phyloP scores from a whole-genome alignment of 1,140 invertebrate species.

The Aphelinus atriplicis region DNA sequence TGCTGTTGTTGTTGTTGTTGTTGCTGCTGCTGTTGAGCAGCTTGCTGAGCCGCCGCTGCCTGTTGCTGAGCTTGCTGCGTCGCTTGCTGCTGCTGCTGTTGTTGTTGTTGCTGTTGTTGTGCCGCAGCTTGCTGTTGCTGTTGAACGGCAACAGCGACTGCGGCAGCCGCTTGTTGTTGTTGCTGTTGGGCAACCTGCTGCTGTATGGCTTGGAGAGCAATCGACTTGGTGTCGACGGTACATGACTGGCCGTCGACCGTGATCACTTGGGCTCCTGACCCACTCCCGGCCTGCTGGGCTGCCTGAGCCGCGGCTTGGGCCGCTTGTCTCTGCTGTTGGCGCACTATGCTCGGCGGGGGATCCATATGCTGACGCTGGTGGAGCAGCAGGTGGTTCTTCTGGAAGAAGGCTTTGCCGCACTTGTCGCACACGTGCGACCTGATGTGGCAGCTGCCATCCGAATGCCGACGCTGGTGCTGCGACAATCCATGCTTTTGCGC shows the following conservation, averaged over 20 bases:
- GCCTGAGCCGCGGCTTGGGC: constrained; percentile 61
- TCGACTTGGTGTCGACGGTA: constrained; percentile 46
- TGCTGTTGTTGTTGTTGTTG: constrained; percentile 60
- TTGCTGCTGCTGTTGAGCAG: constrained; percentile 56
- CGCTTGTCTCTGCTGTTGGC: constrained; percentile 66
- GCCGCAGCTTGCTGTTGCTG: constrained; percentile 52
- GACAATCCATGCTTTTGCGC: constrained; percentile 83
- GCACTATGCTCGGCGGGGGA: constrained; percentile 68
- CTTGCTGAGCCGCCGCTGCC: constrained; percentile 50
- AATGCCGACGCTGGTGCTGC: constrained; percentile 79
- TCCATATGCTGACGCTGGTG: constrained; percentile 87
- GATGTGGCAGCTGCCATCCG: constrained; percentile 81
- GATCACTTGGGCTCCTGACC: constrained; percentile 29
- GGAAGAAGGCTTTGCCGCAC: constrained; percentile 88
- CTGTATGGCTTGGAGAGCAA: constrained; percentile 48
- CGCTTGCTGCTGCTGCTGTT: constrained; percentile 55
- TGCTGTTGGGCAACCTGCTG: constrained; percentile 46
- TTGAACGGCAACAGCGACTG: constrained; percentile 36
- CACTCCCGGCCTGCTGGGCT: constrained; percentile 10
- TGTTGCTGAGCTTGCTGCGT: constrained; percentile 58
- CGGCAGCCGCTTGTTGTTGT: constrained; percentile 5
- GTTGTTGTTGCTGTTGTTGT: constrained; percentile 54
- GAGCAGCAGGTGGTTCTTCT: constrained; percentile 82
- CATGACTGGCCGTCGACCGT: constrained; percentile 33
- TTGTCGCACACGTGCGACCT: constrained; percentile 83